These are phyloP conservation scores for Campylomormyrus tamandua DNA, from an alignment of 2,113 vertebrate genomes.

Conservation along the genomic window DNA sequence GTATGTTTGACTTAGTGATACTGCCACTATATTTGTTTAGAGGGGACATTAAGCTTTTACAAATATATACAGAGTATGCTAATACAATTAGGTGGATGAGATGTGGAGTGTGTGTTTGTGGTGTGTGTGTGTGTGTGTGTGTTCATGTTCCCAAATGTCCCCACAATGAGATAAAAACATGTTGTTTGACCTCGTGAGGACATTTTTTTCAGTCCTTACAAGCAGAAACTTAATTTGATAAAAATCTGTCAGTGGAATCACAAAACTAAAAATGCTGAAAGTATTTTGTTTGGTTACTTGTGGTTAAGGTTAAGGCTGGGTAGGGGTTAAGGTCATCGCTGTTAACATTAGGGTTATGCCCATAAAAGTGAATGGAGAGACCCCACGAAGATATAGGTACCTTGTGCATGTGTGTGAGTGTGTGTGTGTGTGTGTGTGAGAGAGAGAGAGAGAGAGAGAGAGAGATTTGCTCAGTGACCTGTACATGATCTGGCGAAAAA, in stretches of 20 bases:
- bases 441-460: not conserved
- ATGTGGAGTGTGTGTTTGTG: not conserved
- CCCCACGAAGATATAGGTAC: too few species aligned
- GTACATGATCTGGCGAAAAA: too few species aligned
- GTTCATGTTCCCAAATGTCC: not conserved
- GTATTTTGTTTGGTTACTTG: not conserved
- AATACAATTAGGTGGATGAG: not conserved
- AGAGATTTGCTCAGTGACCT: not conserved
- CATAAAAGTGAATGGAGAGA: too few species aligned
- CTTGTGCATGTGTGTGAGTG: too few species aligned
- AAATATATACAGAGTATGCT: not conserved
- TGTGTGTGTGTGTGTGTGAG: too few species aligned
- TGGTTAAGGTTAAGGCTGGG: not conserved
- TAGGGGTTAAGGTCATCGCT: not conserved
- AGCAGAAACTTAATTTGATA: not conserved
- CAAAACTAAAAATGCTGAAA: not conserved
- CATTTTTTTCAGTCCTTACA: not conserved
- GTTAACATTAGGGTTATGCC: not conserved
- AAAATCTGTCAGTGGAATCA: not conserved
- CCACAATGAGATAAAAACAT: not conserved
- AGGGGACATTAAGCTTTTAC: not conserved
- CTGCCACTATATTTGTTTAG: not conserved
- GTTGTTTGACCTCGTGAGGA: not conserved
- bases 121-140: not conserved
- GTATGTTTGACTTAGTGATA: not conserved